A percentile compares a stretch with the other conserved stretches of the same genome.
These are phyloP conservation scores for Andrena trimmerana DNA, from an alignment of 2,888 invertebrate genomes.

Conservation along the genomic window DNA sequence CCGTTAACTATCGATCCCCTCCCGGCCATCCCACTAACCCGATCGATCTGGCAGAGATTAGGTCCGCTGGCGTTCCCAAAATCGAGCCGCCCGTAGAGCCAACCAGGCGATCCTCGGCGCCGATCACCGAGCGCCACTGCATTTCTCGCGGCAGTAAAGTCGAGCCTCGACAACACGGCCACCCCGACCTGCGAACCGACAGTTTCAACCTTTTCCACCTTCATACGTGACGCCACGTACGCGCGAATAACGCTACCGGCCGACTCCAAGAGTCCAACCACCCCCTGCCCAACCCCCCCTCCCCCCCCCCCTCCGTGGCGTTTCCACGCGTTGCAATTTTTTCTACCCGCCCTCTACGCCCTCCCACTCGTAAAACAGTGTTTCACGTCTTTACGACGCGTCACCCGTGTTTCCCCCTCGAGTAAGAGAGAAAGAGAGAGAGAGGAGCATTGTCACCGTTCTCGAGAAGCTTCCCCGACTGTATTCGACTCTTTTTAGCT, in stretches of 20 bases:
- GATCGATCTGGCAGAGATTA: slow-evolving; percentile 74
- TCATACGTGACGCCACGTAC: slow-evolving; percentile 37
- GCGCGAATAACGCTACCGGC: slow-evolving; percentile 10
- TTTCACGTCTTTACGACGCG: slow-evolving; percentile 55
- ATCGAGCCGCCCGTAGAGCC: slow-evolving; percentile 84
- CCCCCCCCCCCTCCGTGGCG: background rate
- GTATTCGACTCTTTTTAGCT: background rate
- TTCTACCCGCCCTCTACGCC: slow-evolving; percentile 1
- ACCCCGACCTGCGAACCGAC: slow-evolving; percentile 84
- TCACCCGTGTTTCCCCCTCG: background rate
- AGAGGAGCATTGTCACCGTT: background rate
- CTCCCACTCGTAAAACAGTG: slow-evolving; percentile 44
- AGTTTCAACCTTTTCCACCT: slow-evolving; percentile 30
- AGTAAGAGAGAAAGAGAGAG: background rate
- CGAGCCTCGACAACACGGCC: slow-evolving; percentile 86
- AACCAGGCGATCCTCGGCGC: slow-evolving; percentile 53
- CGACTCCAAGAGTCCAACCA: background rate
- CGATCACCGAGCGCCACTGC: slow-evolving; percentile 86
- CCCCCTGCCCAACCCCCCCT: background rate
- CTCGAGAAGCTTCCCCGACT: background rate
- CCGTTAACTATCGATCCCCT: slow-evolving; percentile 50
- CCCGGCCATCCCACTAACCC: slow-evolving; percentile 54
- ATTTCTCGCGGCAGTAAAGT: slow-evolving; percentile 87
- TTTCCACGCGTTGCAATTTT: slow-evolving; percentile 35
- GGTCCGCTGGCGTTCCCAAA: slow-evolving; percentile 81